phyloP scores from a whole-genome alignment of 2,797 vertebrate genomes.

The Tamandua tetradactyla region DNA sequence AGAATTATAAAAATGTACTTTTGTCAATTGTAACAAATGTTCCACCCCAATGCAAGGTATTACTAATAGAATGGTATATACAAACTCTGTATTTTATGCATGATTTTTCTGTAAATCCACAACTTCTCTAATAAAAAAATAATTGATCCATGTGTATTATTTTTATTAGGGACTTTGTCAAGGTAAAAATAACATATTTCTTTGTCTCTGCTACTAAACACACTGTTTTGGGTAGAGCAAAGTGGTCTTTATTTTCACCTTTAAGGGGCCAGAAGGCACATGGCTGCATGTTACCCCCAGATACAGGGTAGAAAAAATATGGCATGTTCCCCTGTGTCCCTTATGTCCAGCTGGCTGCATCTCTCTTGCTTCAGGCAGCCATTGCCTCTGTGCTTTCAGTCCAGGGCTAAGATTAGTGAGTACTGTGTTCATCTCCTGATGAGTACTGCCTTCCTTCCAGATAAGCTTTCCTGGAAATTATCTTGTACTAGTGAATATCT shows the following conservation, averaged over 20 bases:
- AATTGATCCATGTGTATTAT: constrained; percentile 74
- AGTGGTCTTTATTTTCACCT: constrained; percentile 57
- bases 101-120: too few species aligned
- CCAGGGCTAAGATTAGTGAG: background rate
- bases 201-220: constrained; percentile 45
- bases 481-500: background rate
- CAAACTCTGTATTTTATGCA: too few species aligned
- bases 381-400: background rate
- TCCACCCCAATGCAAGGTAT: too few species aligned
- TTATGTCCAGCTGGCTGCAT: background rate
- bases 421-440: background rate
- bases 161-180: constrained; percentile 73
- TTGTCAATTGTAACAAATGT: too few species aligned
- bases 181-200: constrained; percentile 67
- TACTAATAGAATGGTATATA: too few species aligned
- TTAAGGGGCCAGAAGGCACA: background rate
- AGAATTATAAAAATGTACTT: too few species aligned
- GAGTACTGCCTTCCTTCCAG: background rate
- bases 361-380: background rate
- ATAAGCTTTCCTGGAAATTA: background rate
- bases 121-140: background rate
- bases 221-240: constrained; percentile 46
- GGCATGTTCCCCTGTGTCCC: background rate
- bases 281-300: background rate
- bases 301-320: background rate